Evolutionary conservation across 2,888 invertebrate species (phyloP).

Genomic region (Apantesis nais): DNA sequence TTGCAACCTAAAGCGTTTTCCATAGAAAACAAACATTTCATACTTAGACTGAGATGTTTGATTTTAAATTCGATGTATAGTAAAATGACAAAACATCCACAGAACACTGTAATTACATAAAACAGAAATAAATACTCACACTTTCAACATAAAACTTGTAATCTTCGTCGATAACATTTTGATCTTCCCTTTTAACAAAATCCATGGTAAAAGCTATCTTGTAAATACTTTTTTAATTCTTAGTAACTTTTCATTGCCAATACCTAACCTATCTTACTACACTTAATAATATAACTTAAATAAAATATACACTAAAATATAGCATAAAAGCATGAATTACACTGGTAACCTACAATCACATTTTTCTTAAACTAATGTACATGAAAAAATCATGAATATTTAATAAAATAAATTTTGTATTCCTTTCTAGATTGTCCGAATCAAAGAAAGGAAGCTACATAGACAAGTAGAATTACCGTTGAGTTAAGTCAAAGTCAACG

Average conservation of each 20-base stretch:
- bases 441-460: slow-evolving; percentile 74
- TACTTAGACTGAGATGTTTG: no score
- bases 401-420: slow-evolving; percentile 44
- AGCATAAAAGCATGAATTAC: slow-evolving; percentile 45
- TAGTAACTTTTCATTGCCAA: slow-evolving; percentile 50
- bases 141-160: slow-evolving; percentile 76
- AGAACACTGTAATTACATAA: slow-evolving; percentile 23
- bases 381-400: slow-evolving; percentile 21
- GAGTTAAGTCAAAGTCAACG: slow-evolving; percentile 52
- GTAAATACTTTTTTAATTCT: slow-evolving; percentile 36
- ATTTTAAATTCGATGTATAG: no score
- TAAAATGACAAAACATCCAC: neutral
- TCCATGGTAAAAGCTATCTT: slow-evolving; percentile 61
- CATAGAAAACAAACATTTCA: no score
- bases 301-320: slow-evolving; percentile 47
- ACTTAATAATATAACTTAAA: slow-evolving; percentile 51
- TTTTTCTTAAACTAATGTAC: slow-evolving; percentile 21
- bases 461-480: slow-evolving; percentile 62
- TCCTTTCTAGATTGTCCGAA: slow-evolving; percentile 60
- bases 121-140: slow-evolving; percentile 58
- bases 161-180: slow-evolving; percentile 71
- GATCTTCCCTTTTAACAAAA: slow-evolving; percentile 79
- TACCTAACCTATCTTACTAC: slow-evolving; percentile 66
- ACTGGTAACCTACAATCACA: slow-evolving; percentile 38
- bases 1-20: no score